A percentile compares a stretch with the other conserved stretches of the same genome.
These are phyloP conservation scores for Panzeria rudis DNA, from an alignment of 2,888 invertebrate species.

Conservation along the genomic window DNA sequence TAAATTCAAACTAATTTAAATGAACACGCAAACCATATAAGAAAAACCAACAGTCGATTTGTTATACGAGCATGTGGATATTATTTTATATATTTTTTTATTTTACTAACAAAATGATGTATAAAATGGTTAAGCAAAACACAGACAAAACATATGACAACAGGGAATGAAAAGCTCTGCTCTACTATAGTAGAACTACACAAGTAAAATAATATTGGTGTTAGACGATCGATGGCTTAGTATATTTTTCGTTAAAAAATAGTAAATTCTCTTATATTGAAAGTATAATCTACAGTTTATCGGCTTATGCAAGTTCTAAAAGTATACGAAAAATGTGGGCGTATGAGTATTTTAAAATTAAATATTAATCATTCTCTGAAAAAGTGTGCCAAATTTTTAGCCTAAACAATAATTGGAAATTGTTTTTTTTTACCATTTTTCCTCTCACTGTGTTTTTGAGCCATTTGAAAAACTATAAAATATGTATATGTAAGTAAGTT, in stretches of 20 bases:
- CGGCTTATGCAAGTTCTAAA: too few species aligned
- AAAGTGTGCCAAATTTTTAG: too few species aligned
- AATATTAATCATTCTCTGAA: too few species aligned
- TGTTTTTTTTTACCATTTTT: constrained; percentile 1
- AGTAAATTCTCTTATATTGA: too few species aligned
- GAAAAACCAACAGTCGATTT: constrained; percentile 51
- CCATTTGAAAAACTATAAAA: constrained; percentile 8
- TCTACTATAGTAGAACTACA: too few species aligned
- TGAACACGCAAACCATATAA: constrained; percentile 65
- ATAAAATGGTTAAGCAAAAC: constrained; percentile 22
- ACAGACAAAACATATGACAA: constrained; percentile 1
- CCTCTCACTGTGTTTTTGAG: background rate
- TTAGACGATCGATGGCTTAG: too few species aligned
- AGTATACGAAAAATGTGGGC: too few species aligned
- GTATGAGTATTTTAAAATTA: too few species aligned
- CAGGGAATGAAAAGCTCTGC: background rate
- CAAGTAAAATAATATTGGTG: too few species aligned
- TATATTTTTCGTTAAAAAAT: too few species aligned
- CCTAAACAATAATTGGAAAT: too few species aligned
- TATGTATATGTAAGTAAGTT: constrained; percentile 1
- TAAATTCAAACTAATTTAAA: constrained; percentile 71
- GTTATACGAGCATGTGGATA: constrained; percentile 2
- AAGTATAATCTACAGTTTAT: too few species aligned
- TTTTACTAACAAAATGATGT: constrained; percentile 26
- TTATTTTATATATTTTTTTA: background rate